Percentiles rank a stretch among this genome's conserved stretches.
Conservation (phyloP, 2,797 vertebrate species). For the Rhinatrema bivittatum region DNA sequence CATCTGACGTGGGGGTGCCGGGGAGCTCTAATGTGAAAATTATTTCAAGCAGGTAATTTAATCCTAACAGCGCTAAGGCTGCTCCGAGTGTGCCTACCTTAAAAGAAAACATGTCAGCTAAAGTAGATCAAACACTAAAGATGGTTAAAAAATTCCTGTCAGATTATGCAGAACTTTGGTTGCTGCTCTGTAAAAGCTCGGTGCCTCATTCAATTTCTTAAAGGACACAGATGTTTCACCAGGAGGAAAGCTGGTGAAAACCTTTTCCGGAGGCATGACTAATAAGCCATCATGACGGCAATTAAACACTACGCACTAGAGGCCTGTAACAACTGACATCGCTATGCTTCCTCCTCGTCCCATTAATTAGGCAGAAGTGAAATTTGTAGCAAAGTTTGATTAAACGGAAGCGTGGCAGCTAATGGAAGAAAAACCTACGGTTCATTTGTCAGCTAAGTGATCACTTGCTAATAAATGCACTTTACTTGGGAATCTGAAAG, state of each 20-base stretch:
- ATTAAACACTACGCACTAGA: conserved; percentile 46
- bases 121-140: too few species aligned
- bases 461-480: conserved; percentile 7
- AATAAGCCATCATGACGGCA: conserved; percentile 53
- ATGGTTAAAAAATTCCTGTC: not conserved
- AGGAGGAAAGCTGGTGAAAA: conserved; percentile 25
- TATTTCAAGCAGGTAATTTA: too few species aligned
- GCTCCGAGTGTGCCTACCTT: too few species aligned
- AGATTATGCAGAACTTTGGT: conserved; percentile 11
- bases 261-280: conserved; percentile 39
- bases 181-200: conserved; percentile 25
- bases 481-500: not conserved
- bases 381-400: conserved; percentile 45
- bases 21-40: too few species aligned
- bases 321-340: conserved; percentile 30
- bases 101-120: too few species aligned
- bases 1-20: too few species aligned
- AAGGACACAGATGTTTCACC: conserved; percentile 43
- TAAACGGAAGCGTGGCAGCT: conserved; percentile 25
- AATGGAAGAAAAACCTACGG: conserved; percentile 22
- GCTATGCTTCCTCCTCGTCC: conserved; percentile 31
- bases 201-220: conserved; percentile 36
- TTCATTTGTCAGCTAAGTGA: not conserved
- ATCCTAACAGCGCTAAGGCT: too few species aligned
- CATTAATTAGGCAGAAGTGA: conserved; percentile 49